Evolutionary conservation across 1,140 invertebrate genomes (phyloP).

Genomic region (Elysia chlorotica): DNA sequence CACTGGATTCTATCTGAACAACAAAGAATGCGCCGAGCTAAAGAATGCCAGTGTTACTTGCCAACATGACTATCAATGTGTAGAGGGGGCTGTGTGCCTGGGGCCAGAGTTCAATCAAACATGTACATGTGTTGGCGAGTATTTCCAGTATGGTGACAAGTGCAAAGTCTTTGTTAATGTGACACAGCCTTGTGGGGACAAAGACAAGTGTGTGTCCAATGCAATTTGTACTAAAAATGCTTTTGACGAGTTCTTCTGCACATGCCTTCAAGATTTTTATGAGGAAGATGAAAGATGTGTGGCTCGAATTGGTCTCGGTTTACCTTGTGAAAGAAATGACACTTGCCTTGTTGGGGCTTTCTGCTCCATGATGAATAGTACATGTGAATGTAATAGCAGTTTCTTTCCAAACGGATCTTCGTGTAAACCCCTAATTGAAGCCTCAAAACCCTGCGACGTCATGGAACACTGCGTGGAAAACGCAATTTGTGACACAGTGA

Average conservation of each 20-base stretch:
- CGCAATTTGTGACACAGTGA: not conserved
- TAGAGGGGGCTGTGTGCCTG: conserved; percentile 9
- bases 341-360: conserved; percentile 20
- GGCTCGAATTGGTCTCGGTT: conserved; percentile 6
- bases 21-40: not conserved
- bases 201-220: conserved; percentile 7
- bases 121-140: conserved; percentile 13
- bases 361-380: conserved; percentile 10
- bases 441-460: conserved; percentile 12
- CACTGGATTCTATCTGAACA: not conserved
- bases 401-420: conserved; percentile 2
- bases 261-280: not conserved
- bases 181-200: not conserved
- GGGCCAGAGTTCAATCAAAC: not conserved
- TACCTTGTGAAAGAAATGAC: conserved; percentile 17
- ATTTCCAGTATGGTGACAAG: conserved; percentile 11
- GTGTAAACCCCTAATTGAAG: conserved; percentile 6
- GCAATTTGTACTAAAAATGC: not conserved
- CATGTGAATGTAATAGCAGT: conserved; percentile 5
- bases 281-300: conserved; percentile 11
- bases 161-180: conserved; percentile 14
- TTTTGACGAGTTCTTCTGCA: not conserved
- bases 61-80: not conserved
- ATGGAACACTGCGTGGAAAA: conserved; percentile 22
- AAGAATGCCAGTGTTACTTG: conserved; percentile 10